Percentiles rank a stretch among this genome's conserved stretches.
Evolutionary conservation across 2,113 vertebrate genomes (phyloP).

Genomic region (Micromys minutus): DNA sequence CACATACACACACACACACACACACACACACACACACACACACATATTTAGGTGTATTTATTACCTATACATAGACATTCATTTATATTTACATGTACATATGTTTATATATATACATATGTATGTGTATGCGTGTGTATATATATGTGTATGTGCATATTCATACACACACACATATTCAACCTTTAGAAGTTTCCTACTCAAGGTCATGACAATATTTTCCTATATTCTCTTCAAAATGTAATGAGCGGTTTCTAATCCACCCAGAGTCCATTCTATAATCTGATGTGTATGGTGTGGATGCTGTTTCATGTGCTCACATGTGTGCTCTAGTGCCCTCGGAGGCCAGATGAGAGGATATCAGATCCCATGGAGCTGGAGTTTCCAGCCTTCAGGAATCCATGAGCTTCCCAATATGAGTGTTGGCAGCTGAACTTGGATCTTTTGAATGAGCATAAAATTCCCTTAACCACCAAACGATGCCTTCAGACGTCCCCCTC

Average conservation of each 20-base stretch:
- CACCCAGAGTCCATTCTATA: background rate
- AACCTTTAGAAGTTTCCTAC: background rate
- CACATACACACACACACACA: too few relatives aligned
- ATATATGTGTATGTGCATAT: too few relatives aligned
- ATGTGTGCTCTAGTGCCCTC: background rate
- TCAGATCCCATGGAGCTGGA: background rate
- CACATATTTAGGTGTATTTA: too few relatives aligned
- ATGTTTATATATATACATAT: too few relatives aligned
- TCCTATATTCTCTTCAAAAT: background rate
- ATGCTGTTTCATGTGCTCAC: background rate
- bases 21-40: too few relatives aligned
- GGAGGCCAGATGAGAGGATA: background rate
- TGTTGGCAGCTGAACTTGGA: background rate
- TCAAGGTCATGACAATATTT: background rate
- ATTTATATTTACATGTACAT: too few relatives aligned
- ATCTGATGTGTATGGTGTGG: too few relatives aligned
- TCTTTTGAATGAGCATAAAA: background rate
- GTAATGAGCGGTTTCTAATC: background rate
- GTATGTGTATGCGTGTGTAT: too few relatives aligned
- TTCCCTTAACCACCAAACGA: background rate
- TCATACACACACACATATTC: background rate
- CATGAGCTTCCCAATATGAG: background rate
- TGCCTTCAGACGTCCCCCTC: background rate
- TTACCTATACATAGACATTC: too few relatives aligned
- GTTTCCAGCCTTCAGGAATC: background rate